Evolutionary conservation across 2,888 invertebrate genomes (phyloP).

Genomic region (Teleiodes luculella): DNA sequence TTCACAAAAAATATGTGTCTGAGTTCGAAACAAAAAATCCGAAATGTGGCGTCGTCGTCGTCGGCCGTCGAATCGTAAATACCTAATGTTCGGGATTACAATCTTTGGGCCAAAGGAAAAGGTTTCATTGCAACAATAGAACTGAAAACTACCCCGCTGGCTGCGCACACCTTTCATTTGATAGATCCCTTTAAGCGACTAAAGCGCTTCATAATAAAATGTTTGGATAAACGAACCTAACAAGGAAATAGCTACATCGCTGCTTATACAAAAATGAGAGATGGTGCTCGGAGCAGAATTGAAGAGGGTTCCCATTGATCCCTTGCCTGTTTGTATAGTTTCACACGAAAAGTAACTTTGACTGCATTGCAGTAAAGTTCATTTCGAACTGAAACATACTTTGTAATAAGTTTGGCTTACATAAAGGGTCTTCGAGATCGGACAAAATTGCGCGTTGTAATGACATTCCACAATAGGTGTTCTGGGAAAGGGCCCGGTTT

Average conservation of each 20-base stretch:
- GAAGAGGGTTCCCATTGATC: slow-evolving; percentile 65
- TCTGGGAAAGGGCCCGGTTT: slow-evolving; percentile 62
- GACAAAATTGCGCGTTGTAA: slow-evolving; percentile 70
- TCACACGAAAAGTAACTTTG: slow-evolving; percentile 30
- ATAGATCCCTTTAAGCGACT: slow-evolving; percentile 26
- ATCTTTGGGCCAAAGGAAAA: slow-evolving; percentile 45
- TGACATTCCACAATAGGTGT: slow-evolving; percentile 66
- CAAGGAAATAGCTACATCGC: slow-evolving; percentile 43
- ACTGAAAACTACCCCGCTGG: slow-evolving; percentile 56
- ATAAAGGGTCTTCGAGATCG: slow-evolving; percentile 71
- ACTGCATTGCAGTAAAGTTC: not conserved
- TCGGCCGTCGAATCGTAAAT: slow-evolving; percentile 49
- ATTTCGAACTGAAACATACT: slow-evolving; percentile 21
- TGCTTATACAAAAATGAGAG: slow-evolving; percentile 40
- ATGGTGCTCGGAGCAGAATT: slow-evolving; percentile 61
- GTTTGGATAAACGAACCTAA: slow-evolving; percentile 22
- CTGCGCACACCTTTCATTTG: slow-evolving; percentile 49
- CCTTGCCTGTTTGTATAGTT: slow-evolving; percentile 29
- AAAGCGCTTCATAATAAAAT: slow-evolving; percentile 42
- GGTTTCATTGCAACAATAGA: slow-evolving; percentile 49
- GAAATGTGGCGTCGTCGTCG: slow-evolving; percentile 37
- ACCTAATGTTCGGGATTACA: slow-evolving; percentile 49
- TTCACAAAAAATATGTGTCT: slow-evolving; percentile 51
- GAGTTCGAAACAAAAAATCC: slow-evolving; percentile 31
- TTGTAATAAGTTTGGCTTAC: slow-evolving; percentile 65